Evolutionary conservation across 2,797 vertebrate species (phyloP), one percentile per base, ranked within the genome.

Genomic region (Cuculus canorus): DNA sequence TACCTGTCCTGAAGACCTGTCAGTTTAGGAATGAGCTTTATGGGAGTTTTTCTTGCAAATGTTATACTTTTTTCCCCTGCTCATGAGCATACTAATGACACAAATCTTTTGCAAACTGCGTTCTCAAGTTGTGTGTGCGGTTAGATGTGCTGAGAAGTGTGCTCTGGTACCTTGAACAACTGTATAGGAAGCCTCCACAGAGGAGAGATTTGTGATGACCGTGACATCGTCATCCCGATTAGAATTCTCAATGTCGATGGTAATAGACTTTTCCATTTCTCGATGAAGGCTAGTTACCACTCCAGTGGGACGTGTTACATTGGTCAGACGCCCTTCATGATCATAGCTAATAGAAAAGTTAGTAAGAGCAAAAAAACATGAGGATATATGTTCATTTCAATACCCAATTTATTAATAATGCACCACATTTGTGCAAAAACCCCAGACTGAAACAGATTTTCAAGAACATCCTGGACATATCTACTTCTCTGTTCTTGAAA

Each of bases 211-310:
- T 96, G 99, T 99, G 97, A 99, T 99, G 96, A 99, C 99, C 5
- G 99, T 99, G 97, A 99, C 98, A 27, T 99, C 99, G 39, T 99
- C 99, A 54, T 99, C 99, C 78, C 99, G 98, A 97, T 99, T 99
- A 91, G 99, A 99, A 97, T 99, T 99, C 98, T 99, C 99, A 17
- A 99, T 99, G 98, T 99, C 99, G 66, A 99, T 99, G 97, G 99
- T 99, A 98, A 99, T 99, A 95, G 99, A 99, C 93, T 99, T 99
- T 93, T 99, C 99, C 90, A 99, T 99, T 97, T 99, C 99, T 39
- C 99, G 98, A 97, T 99, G 99, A 92, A 99, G 98, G 92, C 99
- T 99, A 69, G 99, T 99, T 95, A 99, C 99, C 98, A 99, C 99
- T 90, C 99, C 99, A 2, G 99, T 99, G 59, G 99, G 99, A 95